Evolutionary conservation across 2,888 invertebrate species (phyloP), one percentile per base, ranked within the genome.

Genomic region (Apocheima hispidaria): DNA sequence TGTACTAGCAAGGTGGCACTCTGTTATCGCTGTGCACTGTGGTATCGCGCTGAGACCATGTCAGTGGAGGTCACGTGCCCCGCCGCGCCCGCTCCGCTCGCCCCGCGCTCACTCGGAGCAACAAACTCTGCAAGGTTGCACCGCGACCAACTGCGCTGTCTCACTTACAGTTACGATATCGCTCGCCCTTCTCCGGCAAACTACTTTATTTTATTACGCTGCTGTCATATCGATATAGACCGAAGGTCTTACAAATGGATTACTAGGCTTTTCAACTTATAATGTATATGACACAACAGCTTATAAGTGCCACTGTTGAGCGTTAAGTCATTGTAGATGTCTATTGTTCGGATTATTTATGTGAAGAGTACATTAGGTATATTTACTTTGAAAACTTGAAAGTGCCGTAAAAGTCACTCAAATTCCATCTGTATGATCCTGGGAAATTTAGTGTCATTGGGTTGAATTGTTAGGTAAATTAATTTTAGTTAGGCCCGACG

Each of bases 101-200:
- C 61, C 75, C 65, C 74, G 72, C 58, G 60, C 62, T 56, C 69
- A 71, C 72, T 71, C 77, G 88, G 91, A 84, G 82, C 92, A 92
- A 92, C 88, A 91, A 92, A 90, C 92, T 90, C 88, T 90, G 89
- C 92, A 92, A 92, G 92, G 92, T 92, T 91, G 90, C 84, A 82
- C 78, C 74, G 78, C 84, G 84, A 78, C 83, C 80, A 78, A 84
- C 84, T 84, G 78, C 78, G 84, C 88, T 87, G 87, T 88, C 88
- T 56, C 61, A 62, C 61, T 56, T 56, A 61, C 63, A 63, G 65
- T 87, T 88, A 87, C 88, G 84, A 90, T 90, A 89, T 88, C 87
- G 81, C 81, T 79, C 88, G 88, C 91, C 91, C 91, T 91, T 91
- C 90, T 90, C 88, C 82, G 69, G 72, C 83, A 79, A 84, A 87